A percentile compares a stretch with the other conserved stretches of the same genome.
phyloP scores from a whole-genome alignment of 2,113 vertebrate species.

The Pteronura brasiliensis region DNA sequence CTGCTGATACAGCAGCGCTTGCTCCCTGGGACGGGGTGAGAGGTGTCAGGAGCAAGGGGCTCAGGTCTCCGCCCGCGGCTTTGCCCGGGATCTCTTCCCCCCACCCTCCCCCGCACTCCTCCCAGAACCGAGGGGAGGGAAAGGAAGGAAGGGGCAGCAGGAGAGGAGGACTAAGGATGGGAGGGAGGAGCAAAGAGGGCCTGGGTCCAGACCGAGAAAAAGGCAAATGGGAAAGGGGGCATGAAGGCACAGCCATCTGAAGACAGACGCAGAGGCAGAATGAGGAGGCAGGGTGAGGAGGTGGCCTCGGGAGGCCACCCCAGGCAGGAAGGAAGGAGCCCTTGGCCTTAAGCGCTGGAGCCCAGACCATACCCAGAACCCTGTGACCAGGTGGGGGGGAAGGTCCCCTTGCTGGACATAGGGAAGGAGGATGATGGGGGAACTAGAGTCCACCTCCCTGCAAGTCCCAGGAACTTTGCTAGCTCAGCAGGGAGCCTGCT shows the following conservation, averaged over 20 bases:
- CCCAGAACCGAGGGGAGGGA: not conserved
- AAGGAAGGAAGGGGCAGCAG: not conserved
- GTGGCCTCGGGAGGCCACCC: not conserved
- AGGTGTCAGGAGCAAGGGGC: not conserved
- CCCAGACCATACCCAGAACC: no score
- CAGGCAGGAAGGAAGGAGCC: not conserved
- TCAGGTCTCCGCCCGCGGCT: not conserved
- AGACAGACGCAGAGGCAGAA: no score
- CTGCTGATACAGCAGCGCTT: not conserved
- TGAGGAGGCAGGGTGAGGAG: not conserved
- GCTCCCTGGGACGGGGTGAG: not conserved
- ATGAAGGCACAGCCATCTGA: not conserved
- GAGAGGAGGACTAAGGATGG: not conserved
- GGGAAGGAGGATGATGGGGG: not conserved
- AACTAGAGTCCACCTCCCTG: not conserved
- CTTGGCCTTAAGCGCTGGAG: not conserved
- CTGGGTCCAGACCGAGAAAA: not conserved
- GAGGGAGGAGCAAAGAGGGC: no score
- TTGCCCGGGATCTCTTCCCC: not conserved
- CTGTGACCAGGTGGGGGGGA: rapidly evolving
- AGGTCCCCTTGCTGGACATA: not conserved
- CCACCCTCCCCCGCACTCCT: not conserved
- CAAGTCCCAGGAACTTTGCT: not conserved
- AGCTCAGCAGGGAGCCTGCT: not conserved
- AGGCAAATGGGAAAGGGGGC: not conserved